Conservation (phyloP, 2,888 invertebrate genomes). For the Machimus rusticus region DNA sequence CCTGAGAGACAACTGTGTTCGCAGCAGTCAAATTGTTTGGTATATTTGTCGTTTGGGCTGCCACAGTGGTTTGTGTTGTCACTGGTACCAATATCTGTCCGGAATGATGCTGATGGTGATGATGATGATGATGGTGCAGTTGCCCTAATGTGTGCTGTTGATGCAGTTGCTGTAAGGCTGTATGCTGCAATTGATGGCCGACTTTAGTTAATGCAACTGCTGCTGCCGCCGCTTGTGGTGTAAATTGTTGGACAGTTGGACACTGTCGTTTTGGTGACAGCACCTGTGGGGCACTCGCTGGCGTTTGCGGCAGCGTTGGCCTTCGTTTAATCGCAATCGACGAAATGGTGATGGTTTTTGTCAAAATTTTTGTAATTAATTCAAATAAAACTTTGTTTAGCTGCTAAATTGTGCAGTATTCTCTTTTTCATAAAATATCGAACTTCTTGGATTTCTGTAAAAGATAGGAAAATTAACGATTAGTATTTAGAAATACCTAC, state of each 20-base stretch:
- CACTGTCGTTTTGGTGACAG: constrained; percentile 65
- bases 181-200: constrained; percentile 47
- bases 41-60: constrained; percentile 56
- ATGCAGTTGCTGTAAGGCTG: constrained; percentile 47
- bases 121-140: constrained; percentile 45
- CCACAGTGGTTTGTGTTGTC: constrained; percentile 51
- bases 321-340: constrained; percentile 65
- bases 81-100: constrained; percentile 50
- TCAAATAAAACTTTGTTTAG: not conserved
- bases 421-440: not conserved
- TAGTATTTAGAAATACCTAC: not conserved
- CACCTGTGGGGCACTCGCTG: constrained; percentile 65
- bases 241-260: constrained; percentile 58
- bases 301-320: constrained; percentile 65
- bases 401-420: not conserved
- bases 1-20: constrained; percentile 53
- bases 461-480: not conserved
- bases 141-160: constrained; percentile 53
- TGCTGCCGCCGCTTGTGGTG: constrained; percentile 62
- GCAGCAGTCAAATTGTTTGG: constrained; percentile 57
- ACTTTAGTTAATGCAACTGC: constrained; percentile 58
- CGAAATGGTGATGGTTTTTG: constrained; percentile 65
- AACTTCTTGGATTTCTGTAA: not conserved
- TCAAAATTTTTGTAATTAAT: not conserved
- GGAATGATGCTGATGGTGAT: constrained; percentile 8